phyloP scores from a whole-genome alignment of 64 coral and sea anemone species.

The Montipora efflorescens region DNA sequence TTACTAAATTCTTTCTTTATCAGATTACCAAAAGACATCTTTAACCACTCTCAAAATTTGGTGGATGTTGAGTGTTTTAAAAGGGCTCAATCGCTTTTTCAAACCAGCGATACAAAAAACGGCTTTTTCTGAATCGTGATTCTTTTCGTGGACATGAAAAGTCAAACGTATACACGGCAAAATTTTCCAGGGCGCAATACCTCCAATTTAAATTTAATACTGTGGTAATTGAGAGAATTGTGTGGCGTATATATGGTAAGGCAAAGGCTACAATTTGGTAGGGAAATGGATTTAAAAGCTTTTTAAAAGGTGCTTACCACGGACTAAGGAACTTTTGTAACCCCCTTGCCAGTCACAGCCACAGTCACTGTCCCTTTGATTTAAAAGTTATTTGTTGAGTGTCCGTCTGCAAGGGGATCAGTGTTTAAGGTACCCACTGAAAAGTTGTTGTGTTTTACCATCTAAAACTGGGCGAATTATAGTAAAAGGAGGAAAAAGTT shows the following conservation, averaged over 20 bases:
- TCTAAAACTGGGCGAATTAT: no score
- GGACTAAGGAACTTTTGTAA: no score
- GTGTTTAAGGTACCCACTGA: no score
- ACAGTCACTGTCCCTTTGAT: no score
- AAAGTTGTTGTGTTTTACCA: no score
- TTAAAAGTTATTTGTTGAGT: no score
- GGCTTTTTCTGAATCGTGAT: slow-evolving; percentile 17
- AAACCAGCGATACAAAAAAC: not conserved
- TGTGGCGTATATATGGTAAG: not conserved
- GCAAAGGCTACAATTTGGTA: not conserved
- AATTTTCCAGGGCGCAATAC: not conserved
- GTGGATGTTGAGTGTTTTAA: not conserved
- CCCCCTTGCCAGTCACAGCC: no score
- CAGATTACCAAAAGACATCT: not conserved
- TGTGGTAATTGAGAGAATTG: not conserved
- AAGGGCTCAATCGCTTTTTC: not conserved
- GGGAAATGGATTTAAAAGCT: not conserved
- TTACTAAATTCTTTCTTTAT: not conserved
- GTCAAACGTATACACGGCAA: not conserved
- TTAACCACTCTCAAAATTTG: not conserved
- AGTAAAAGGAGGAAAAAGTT: no score
- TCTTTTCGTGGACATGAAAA: slow-evolving; percentile 30
- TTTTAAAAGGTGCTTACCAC: no score
- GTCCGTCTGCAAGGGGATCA: no score
- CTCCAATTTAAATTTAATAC: not conserved